These are phyloP conservation scores for Neostethus bicornis DNA, from an alignment of 2,797 vertebrate species.

Conservation along the genomic window DNA sequence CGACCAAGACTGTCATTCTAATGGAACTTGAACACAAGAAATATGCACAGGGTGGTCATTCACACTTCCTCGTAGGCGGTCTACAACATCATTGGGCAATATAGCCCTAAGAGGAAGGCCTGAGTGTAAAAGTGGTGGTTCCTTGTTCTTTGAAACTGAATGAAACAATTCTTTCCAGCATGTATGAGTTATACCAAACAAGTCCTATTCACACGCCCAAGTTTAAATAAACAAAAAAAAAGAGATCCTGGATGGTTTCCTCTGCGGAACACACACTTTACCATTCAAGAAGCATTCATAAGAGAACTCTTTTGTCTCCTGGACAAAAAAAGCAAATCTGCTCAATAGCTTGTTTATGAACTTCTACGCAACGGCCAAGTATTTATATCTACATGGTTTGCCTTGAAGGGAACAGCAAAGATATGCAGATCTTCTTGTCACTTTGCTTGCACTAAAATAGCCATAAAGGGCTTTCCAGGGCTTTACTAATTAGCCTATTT, in stretches of 20 bases:
- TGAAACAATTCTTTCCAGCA: constrained; percentile 2
- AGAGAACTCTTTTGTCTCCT: neutral
- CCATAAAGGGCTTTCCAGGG: constrained; percentile 14
- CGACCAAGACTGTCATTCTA: constrained; percentile 29
- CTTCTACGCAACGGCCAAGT: constrained; percentile 5
- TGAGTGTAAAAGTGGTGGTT: constrained; percentile 36
- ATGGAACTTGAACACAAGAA: constrained; percentile 17
- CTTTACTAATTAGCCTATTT: constrained; percentile 38
- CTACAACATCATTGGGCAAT: constrained; percentile 46
- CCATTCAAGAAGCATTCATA: neutral
- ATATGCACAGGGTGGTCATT: constrained; percentile 27
- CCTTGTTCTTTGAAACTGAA: constrained; percentile 8
- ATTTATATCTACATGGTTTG: constrained; percentile 3
- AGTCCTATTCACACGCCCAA: neutral
- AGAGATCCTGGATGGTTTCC: neutral
- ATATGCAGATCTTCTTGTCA: constrained; percentile 17
- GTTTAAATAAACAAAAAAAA: neutral
- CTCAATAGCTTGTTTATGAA: constrained; percentile 1
- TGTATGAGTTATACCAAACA: neutral
- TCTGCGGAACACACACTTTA: neutral
- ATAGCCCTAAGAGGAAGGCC: constrained; percentile 28
- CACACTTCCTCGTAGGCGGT: constrained; percentile 43
- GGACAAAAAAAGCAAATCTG: neutral
- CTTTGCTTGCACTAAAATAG: constrained; percentile 11
- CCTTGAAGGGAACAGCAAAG: constrained; percentile 12